Percentiles rank a stretch among this genome's conserved stretches.
phyloP scores from a whole-genome alignment of 2,113 vertebrate species.

The Gobius niger region DNA sequence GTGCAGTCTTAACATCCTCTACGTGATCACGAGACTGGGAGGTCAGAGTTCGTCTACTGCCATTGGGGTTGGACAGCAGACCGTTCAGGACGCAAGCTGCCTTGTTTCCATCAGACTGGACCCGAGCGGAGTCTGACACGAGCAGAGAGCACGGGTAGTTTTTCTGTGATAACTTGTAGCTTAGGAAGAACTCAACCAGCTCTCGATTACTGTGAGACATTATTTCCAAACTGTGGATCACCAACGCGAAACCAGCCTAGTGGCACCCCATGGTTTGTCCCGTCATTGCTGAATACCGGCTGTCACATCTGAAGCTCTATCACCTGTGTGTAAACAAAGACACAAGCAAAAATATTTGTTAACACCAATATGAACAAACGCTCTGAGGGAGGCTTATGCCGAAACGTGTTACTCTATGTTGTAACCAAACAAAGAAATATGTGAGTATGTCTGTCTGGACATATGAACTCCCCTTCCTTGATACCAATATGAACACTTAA shows the following conservation, averaged over 20 bases:
- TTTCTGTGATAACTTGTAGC: constrained; percentile 89
- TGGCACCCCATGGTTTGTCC: constrained; percentile 19
- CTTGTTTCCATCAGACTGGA: constrained; percentile 58
- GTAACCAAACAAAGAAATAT: too few relatives aligned
- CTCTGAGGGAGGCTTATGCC: too few relatives aligned
- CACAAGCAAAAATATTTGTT: not conserved
- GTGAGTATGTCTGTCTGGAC: too few relatives aligned
- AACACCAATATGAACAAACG: not conserved
- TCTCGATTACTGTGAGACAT: constrained; percentile 79
- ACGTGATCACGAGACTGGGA: not conserved
- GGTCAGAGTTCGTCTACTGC: not conserved
- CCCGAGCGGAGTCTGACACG: constrained; percentile 57
- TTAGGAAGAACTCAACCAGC: constrained; percentile 90
- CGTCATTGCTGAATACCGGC: constrained; percentile 21
- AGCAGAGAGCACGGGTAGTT: constrained; percentile 83
- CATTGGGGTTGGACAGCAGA: not conserved
- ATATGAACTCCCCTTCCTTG: too few relatives aligned
- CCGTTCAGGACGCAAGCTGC: constrained; percentile 25
- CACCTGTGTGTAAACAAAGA: constrained; percentile 22
- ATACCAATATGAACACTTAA: too few relatives aligned
- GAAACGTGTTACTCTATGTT: too few relatives aligned
- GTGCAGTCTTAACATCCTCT: constrained; percentile 81
- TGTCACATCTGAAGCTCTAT: constrained; percentile 20
- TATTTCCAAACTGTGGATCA: constrained; percentile 30
- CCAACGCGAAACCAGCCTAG: constrained; percentile 36